Conservation (phyloP, 1,140 invertebrate genomes). For the Vollenhovia emeryi region DNA sequence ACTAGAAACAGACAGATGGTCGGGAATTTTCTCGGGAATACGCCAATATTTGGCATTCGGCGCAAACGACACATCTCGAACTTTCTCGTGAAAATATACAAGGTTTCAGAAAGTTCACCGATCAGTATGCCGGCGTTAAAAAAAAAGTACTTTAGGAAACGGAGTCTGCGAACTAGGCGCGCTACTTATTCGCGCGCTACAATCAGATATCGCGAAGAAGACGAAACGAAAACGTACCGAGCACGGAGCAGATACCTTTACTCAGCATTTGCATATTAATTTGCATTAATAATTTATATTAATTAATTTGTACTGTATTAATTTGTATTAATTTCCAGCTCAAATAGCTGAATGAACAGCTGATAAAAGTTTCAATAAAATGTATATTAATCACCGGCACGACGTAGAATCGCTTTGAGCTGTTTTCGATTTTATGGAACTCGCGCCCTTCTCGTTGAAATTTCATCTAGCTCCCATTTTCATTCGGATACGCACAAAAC, state of each 20-base stretch:
- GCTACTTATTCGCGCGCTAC: slow-evolving; percentile 19
- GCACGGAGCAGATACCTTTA: neutral
- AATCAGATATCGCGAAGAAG: slow-evolving; percentile 28
- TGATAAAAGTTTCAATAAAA: slow-evolving; percentile 30
- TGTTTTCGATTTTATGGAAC: slow-evolving; percentile 30
- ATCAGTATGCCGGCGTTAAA: neutral
- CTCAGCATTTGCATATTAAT: neutral
- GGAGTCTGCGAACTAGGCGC: slow-evolving; percentile 1
- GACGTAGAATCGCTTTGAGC: neutral
- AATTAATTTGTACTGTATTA: no score
- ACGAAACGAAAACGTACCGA: neutral
- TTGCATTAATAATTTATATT: no score
- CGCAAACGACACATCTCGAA: slow-evolving; percentile 21
- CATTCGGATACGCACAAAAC: neutral
- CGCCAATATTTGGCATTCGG: slow-evolving; percentile 16
- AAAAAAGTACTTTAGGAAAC: slow-evolving; percentile 21
- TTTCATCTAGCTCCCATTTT: slow-evolving; percentile 13
- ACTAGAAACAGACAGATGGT: neutral
- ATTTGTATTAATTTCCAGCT: slow-evolving; percentile 21
- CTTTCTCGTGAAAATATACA: slow-evolving; percentile 31
- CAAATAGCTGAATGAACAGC: neutral
- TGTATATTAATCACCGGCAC: slow-evolving; percentile 17
- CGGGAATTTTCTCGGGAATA: slow-evolving; percentile 13
- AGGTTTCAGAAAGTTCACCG: slow-evolving; percentile 13
- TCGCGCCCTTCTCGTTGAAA: neutral